Conservation (phyloP, 2,888 invertebrate genomes). For the Cordilura impudica region DNA sequence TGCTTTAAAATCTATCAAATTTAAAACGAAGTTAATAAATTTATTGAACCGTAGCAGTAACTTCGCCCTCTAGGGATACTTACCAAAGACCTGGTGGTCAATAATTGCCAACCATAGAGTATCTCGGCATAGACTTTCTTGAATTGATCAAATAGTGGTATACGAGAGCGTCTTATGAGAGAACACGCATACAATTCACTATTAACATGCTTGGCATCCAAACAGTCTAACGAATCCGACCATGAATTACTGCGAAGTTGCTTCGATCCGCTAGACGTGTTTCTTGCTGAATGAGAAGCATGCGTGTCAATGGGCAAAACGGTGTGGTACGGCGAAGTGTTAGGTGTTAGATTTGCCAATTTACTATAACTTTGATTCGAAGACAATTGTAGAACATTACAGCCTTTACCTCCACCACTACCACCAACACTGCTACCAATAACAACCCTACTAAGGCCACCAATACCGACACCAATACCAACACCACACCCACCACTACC, state of each 20-base stretch:
- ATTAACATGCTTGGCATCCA: slow-evolving; percentile 68
- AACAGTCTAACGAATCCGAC: slow-evolving; percentile 88
- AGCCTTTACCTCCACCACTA: neutral
- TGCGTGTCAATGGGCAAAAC: slow-evolving; percentile 89
- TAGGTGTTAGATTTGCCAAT: slow-evolving; percentile 80
- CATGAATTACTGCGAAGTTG: slow-evolving; percentile 90
- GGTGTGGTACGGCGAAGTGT: slow-evolving; percentile 91
- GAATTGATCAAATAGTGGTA: slow-evolving; percentile 85
- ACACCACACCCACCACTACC: no score
- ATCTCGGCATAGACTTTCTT: slow-evolving; percentile 93
- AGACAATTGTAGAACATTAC: neutral
- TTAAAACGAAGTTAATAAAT: slow-evolving; percentile 12
- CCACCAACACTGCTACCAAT: neutral
- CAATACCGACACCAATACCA: neutral
- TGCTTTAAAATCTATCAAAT: slow-evolving; percentile 82
- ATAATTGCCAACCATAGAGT: slow-evolving; percentile 89
- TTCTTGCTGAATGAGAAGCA: slow-evolving; percentile 72
- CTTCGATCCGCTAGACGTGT: slow-evolving; percentile 66
- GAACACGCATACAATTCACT: slow-evolving; percentile 71
- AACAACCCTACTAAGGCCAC: neutral
- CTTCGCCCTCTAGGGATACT: no score
- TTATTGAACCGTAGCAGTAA: no score
- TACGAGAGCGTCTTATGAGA: slow-evolving; percentile 73
- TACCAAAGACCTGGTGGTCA: slow-evolving; percentile 85
- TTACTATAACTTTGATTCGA: slow-evolving; percentile 54